These are phyloP conservation scores for Nematopogon swammerdamellus DNA, from an alignment of 2,888 invertebrate species.

Conservation along the genomic window DNA sequence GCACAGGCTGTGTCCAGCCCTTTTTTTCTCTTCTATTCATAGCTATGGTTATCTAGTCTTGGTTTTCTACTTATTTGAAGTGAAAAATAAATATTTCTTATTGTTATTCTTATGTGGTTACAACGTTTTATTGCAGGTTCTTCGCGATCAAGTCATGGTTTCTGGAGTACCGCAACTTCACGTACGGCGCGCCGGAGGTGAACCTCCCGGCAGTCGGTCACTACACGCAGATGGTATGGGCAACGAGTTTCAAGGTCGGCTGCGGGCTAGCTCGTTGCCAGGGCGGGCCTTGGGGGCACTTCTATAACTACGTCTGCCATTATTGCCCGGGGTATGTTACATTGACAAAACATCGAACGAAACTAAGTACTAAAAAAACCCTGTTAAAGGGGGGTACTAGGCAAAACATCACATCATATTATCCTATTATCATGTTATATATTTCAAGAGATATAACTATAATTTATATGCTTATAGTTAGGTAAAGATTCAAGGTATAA, in stretches of 20 bases:
- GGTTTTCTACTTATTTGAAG: too few relatives aligned
- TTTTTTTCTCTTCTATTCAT: too few relatives aligned
- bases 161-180: conserved; percentile 70
- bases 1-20: too few relatives aligned
- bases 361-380: neutral
- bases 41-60: too few relatives aligned
- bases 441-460: conserved; percentile 2
- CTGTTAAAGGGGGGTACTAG: neutral
- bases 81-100: too few relatives aligned
- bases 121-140: conserved; percentile 64
- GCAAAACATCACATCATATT: too few relatives aligned
- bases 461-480: too few relatives aligned
- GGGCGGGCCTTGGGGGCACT: conserved; percentile 60
- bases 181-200: conserved; percentile 62
- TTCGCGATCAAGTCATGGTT: conserved; percentile 79
- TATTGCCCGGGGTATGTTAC: conserved; percentile 76
- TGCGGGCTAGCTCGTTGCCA: conserved; percentile 71
- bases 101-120: neutral
- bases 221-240: conserved; percentile 84
- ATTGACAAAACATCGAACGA: neutral
- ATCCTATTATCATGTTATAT: neutral
- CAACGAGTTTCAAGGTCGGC: conserved; percentile 71
- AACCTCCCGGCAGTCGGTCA: conserved; percentile 67
- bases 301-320: conserved; percentile 80
- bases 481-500: too few relatives aligned